Evolutionary conservation across 1,140 invertebrate species (phyloP).

Genomic region (Leptinotarsa undecemlineata): DNA sequence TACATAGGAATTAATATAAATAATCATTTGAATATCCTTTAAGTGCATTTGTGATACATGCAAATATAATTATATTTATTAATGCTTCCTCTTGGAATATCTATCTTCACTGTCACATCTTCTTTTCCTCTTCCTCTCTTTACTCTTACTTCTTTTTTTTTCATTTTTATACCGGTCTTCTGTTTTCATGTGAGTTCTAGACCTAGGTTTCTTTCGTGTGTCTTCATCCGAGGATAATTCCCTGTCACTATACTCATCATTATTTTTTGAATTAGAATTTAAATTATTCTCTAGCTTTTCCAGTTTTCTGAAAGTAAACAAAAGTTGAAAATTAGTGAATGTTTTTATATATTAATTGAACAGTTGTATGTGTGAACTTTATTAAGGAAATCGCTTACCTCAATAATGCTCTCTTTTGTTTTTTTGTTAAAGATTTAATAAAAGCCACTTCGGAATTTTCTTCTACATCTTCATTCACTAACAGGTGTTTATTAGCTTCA

Average conservation of each 20-base stretch:
- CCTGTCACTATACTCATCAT: constrained; percentile 52
- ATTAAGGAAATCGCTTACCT: too few relatives aligned
- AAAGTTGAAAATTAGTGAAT: too few relatives aligned
- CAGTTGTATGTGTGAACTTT: too few relatives aligned
- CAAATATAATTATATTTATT: neutral
- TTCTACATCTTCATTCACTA: constrained; percentile 61
- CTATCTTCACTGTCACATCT: too few relatives aligned
- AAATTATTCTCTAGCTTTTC: constrained; percentile 72
- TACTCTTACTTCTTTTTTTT: too few relatives aligned
- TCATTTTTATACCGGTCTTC: too few relatives aligned
- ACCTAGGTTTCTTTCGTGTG: neutral
- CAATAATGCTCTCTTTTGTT: constrained; percentile 80
- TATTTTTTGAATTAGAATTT: constrained; percentile 47
- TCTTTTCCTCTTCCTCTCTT: neutral
- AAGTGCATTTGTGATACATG: too few relatives aligned
- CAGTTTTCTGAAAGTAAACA: constrained; percentile 64
- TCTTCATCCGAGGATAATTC: constrained; percentile 18
- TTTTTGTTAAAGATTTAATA: constrained; percentile 65
- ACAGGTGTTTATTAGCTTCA: constrained; percentile 29
- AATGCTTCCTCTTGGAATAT: constrained; percentile 14
- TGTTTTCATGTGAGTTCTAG: neutral
- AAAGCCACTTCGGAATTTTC: constrained; percentile 75
- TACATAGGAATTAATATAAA: too few relatives aligned
- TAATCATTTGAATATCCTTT: too few relatives aligned
- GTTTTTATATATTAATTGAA: too few relatives aligned